Base-by-base conservation (phyloP, 2,797 vertebrate species). In the Etheostoma perlongum region DNA sequence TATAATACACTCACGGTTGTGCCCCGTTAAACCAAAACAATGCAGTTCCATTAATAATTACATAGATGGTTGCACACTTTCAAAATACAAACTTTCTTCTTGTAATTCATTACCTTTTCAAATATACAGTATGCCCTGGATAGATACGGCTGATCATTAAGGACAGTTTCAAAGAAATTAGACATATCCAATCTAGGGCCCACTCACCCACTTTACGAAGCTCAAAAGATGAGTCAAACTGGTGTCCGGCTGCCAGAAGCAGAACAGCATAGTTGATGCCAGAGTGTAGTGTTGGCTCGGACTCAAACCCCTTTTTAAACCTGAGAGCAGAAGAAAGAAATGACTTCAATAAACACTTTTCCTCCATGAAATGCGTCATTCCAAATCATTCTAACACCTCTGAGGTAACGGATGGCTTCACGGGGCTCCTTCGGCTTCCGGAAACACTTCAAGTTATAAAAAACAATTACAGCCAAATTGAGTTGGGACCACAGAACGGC, bases 241-340 rank as follows among this genome's bases (percentile, higher is more conserved):
- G 95, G 85, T 99, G 97, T 76, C 98, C 98, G 42, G 97, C 96
- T 42, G 98, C 97, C 94, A 99, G 91, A 58, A 99, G 96, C 0
- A 99, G 96, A 42, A 99, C 97, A 0, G 98, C 98, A 33, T 98
- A 99, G 94, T 98, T 98, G 93, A 99, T 99, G 67, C 98, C 98
- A 27, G 98, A 98, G 90, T 98, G 98, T 70, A 99, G 93, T 0
- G 97, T 98, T 90, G 98, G 98, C 95, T 99, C 98, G 0, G 98
- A 99, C 89, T 98, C 98, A 92, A 99, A 99, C 0, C 97, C 98
- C 89, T 94, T 97, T 93, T 95, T 97, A 93, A 97, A 99, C 98
- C 98, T 99, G 92, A 49, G 86, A 91, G 86, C 7, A 73, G 19
- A 69, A 80, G 9, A 59, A 66, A 60, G 58, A 52, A 67, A 75